phyloP scores from a whole-genome alignment of 2,888 invertebrate species.

The Lissonota sp. region DNA sequence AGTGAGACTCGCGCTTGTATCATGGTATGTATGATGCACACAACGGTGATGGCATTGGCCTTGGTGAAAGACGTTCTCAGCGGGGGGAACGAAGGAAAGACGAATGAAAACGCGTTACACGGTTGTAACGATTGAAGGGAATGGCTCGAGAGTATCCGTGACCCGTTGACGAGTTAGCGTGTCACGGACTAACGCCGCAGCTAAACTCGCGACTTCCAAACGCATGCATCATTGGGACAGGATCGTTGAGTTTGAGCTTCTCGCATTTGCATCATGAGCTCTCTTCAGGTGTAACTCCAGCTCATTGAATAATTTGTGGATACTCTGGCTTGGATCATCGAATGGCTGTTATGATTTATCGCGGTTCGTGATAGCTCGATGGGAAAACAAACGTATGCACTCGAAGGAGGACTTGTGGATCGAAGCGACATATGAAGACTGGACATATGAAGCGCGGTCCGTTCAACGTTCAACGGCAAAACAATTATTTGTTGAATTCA shows the following conservation, averaged over 20 bases:
- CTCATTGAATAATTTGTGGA: not conserved
- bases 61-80: constrained; percentile 42
- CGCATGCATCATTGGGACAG: constrained; percentile 54
- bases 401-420: no score
- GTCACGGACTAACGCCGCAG: constrained; percentile 58
- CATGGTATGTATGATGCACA: not conserved
- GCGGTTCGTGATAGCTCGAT: constrained; percentile 22
- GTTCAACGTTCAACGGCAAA: no score
- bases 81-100: constrained; percentile 1
- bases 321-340: not conserved
- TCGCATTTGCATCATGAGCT: constrained; percentile 18
- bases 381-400: constrained; percentile 6
- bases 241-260: constrained; percentile 31
- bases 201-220: constrained; percentile 16
- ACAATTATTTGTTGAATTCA: no score
- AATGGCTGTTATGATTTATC: constrained; percentile 24
- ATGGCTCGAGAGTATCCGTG: constrained; percentile 52
- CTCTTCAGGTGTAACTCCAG: not conserved
- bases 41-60: constrained; percentile 60
- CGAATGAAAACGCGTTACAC: constrained; percentile 29
- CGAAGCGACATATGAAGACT: no score
- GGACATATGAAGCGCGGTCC: no score
- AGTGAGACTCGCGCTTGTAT: not conserved
- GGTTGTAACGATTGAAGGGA: constrained; percentile 41
- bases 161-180: constrained; percentile 62